A percentile compares a stretch with the other conserved stretches of the same genome.
Conservation (phyloP, 2,888 invertebrate genomes). For the Stenotaenia linearis region DNA sequence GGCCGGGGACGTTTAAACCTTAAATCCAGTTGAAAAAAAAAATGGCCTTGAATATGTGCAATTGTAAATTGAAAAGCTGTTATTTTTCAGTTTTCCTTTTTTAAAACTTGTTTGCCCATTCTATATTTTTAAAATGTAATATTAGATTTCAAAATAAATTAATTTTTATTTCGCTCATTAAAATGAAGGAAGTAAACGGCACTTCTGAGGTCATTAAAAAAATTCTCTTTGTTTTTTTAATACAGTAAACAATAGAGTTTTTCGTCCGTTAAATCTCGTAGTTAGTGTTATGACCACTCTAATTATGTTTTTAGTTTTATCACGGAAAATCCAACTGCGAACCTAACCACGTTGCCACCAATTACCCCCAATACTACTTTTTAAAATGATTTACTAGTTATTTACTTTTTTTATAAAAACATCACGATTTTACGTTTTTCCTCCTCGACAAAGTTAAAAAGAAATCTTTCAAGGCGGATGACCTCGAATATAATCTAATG, state of each 20-base stretch:
- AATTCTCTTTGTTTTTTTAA: neutral
- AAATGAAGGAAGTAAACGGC: neutral
- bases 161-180: neutral
- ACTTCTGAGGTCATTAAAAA: neutral
- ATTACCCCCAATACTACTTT: too few species aligned
- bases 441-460: neutral
- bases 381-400: too few species aligned
- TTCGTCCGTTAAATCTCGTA: neutral
- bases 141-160: too few species aligned
- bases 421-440: neutral
- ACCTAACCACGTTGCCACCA: too few species aligned
- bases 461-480: neutral
- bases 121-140: neutral
- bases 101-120: too few species aligned
- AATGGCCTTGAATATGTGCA: neutral
- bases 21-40: too few species aligned
- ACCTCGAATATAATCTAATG: slow-evolving; percentile 15
- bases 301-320: neutral
- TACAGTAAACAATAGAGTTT: neutral
- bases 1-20: neutral
- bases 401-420: neutral
- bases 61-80: too few species aligned
- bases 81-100: too few species aligned
- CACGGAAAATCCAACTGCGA: neutral
- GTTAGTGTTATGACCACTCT: neutral